phyloP scores from a whole-genome alignment of 92 coral and sea anemone genomes.

The Isaurus tuberculatus region DNA sequence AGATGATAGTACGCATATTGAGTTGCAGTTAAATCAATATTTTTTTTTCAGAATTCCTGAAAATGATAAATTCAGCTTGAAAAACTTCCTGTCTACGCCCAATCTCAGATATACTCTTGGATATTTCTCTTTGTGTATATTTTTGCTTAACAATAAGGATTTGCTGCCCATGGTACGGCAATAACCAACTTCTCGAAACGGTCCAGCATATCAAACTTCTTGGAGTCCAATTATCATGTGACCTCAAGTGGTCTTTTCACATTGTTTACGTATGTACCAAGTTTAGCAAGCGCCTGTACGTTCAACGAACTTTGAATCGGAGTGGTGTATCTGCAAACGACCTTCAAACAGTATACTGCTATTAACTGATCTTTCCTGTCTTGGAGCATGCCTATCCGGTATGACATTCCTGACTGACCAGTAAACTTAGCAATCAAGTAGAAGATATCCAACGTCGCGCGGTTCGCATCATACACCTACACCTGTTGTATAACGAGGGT shows the following conservation, averaged over 20 bases:
- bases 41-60: too few species aligned
- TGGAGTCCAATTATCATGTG: constrained; percentile 48
- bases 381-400: not conserved
- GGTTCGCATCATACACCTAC: not conserved
- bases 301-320: not conserved
- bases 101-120: too few species aligned
- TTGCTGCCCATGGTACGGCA: constrained; percentile 24
- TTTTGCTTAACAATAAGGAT: too few species aligned
- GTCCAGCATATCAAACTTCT: constrained; percentile 29
- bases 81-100: too few species aligned
- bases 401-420: not conserved
- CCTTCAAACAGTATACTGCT: not conserved
- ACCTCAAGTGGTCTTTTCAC: constrained; percentile 46
- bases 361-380: not conserved
- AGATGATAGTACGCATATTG: too few species aligned
- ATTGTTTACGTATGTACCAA: not conserved
- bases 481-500: not conserved
- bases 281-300: not conserved
- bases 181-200: constrained; percentile 35
- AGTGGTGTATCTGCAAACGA: not conserved
- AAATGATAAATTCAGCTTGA: too few species aligned
- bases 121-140: too few species aligned
- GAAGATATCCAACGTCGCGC: not conserved
- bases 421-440: too few species aligned
- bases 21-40: too few species aligned